Evolutionary conservation across 2,888 invertebrate species (phyloP).

Genomic region (Hedychridium roseum): DNA sequence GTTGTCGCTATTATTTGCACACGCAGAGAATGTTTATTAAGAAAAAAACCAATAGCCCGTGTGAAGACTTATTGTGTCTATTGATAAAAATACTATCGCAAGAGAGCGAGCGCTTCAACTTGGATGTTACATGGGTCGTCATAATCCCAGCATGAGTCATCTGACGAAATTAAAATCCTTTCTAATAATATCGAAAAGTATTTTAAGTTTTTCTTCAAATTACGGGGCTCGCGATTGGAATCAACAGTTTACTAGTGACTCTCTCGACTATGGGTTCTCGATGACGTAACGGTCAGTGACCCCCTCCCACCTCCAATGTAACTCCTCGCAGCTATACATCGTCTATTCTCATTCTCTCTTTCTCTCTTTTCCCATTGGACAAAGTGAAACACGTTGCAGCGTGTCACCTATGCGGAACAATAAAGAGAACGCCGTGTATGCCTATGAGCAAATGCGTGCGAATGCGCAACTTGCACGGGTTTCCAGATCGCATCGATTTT

Average conservation of each 20-base stretch:
- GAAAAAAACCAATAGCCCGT: no score
- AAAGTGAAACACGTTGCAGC: conserved; percentile 24
- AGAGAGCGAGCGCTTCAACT: no score
- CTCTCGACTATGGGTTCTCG: conserved; percentile 47
- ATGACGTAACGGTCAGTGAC: conserved; percentile 63
- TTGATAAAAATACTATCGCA: no score
- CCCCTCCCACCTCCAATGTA: conserved; percentile 48
- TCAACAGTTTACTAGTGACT: conserved; percentile 41
- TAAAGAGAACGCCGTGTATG: conserved; percentile 16
- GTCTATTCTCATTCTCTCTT: conserved; percentile 34
- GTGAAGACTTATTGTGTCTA: no score
- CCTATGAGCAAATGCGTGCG: conserved; percentile 6
- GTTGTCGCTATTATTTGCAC: no score
- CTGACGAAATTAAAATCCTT: no score
- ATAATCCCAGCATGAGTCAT: no score
- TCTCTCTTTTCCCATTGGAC: conserved; percentile 14
- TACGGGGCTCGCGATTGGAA: conserved; percentile 33
- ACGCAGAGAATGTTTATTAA: no score
- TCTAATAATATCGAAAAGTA: no score
- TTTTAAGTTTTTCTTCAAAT: neutral
- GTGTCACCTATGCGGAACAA: conserved; percentile 9
- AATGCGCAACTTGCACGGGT: no score
- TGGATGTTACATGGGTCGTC: no score
- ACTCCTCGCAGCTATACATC: conserved; percentile 27
- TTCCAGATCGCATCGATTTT: no score